phyloP scores from a whole-genome alignment of 2,797 vertebrate species.

The Argya squamiceps region DNA sequence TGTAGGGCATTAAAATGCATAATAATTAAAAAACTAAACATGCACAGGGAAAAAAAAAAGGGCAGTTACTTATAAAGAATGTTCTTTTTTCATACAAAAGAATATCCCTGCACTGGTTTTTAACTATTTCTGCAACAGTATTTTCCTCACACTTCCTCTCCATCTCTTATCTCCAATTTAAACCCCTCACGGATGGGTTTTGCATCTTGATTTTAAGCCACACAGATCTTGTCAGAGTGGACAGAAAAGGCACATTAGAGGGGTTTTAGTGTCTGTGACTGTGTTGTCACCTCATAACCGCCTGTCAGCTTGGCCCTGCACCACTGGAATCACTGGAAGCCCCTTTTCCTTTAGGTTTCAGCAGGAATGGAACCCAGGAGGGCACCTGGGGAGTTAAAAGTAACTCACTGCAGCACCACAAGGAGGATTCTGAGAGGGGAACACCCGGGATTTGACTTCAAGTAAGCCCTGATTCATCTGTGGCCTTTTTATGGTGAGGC shows the following conservation, averaged over 20 bases:
- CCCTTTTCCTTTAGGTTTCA: neutral
- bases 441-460: accelerated
- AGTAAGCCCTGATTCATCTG: neutral
- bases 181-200: accelerated
- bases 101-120: neutral
- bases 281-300: neutral
- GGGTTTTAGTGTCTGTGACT: neutral
- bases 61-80: neutral
- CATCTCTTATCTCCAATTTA: neutral
- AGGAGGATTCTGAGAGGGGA: neutral
- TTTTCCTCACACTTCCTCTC: neutral
- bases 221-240: neutral
- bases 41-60: neutral
- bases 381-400: neutral
- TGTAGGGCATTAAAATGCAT: neutral
- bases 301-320: neutral
- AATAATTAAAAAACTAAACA: neutral
- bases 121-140: neutral
- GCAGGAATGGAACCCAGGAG: accelerated
- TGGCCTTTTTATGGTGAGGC: accelerated
- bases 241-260: neutral
- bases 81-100: neutral
- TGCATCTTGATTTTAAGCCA: neutral
- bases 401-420: neutral
- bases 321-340: neutral